phyloP scores from a whole-genome alignment of 2,888 invertebrate genomes.

The Poecilus cupreus region DNA sequence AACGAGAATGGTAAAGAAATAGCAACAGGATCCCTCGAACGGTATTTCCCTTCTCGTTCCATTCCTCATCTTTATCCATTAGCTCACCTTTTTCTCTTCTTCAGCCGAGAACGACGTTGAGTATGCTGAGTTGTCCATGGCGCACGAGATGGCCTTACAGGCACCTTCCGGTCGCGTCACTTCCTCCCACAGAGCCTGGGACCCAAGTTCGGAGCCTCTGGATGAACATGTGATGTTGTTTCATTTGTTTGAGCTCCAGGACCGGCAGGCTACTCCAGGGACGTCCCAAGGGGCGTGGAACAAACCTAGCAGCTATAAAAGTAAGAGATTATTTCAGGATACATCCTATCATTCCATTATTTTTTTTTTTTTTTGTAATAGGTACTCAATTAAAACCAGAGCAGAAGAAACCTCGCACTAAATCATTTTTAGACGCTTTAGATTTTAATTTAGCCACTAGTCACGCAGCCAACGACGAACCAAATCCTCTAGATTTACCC shows the following conservation, averaged over 20 bases:
- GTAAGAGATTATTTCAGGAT: not conserved
- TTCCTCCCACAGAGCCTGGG: slow-evolving; percentile 63
- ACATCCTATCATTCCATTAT: not conserved
- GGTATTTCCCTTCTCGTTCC: not conserved
- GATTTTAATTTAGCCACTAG: slow-evolving; percentile 37
- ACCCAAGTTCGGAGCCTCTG: slow-evolving; percentile 66
- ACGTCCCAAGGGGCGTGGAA: not conserved
- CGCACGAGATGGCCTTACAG: slow-evolving; percentile 70
- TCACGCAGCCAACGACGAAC: not conserved
- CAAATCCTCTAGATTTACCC: slow-evolving; percentile 37
- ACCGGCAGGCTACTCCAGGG: slow-evolving; percentile 63
- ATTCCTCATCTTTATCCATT: not conserved
- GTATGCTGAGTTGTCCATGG: slow-evolving; percentile 76
- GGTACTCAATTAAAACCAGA: not conserved
- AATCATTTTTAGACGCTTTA: slow-evolving; percentile 39
- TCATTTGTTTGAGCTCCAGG: slow-evolving; percentile 75
- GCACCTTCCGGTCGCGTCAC: slow-evolving; percentile 65
- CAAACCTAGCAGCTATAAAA: not conserved
- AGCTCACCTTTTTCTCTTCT: slow-evolving; percentile 57
- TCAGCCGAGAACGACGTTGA: slow-evolving; percentile 82
- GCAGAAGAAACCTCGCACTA: slow-evolving; percentile 2
- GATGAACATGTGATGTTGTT: slow-evolving; percentile 78
- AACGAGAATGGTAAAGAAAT: not conserved
- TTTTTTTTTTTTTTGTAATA: not conserved
- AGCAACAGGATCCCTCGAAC: too few relatives aligned